Base-by-base conservation (phyloP, 30 jellyfish, hydroid and myxozoan genomes). In the Aurelia aurita region DNA sequence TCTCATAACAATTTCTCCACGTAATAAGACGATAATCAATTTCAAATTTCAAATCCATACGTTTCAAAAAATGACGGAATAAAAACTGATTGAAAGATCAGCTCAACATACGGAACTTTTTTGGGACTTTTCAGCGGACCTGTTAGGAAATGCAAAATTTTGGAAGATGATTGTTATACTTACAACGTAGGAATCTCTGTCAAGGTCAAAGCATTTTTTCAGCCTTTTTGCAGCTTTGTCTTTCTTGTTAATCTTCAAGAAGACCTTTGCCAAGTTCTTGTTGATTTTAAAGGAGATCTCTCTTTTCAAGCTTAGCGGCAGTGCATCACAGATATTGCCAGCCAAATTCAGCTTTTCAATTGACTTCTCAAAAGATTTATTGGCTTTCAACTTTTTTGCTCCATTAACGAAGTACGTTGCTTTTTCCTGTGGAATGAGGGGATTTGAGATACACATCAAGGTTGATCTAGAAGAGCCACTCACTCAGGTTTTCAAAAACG, bases 261-360 rank as follows among this genome's bases (percentile, higher is more conserved):
- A 60, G 12, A 21, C 5, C 27, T 60, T 77, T 3, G 78, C 78
- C n/a, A 77, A 60, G 88, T 58, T 15, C 45, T 59, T 58, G 26
- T 59, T 58, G 3, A 77, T 60, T 14, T 72, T 72, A 1, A 47
- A 23, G 2, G 29, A 49, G 26, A 34, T 25, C 22, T 20, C 60
- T 22, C 14, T 55, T 55, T 0, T 55, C 1, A 1, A 2, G 67
- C 31, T 15, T 5, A 19, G 67, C 14, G 67, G 67, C 10, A 55
- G 25, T 22, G 67, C 67, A 55, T 55, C 67, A 14, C 67, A 55
- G 12, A 55, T 55, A 22, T 26, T 55, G 29, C 12, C 67, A 19
- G 67, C 25, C 5, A 55, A 55, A 4, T 3, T 55, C 67, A 55
- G 4, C 29, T 8, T 4, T 55, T 55, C 67, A 55, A 55, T 55